Conservation (phyloP, 2,888 invertebrate genomes). For the Liposcelis brunnea region DNA sequence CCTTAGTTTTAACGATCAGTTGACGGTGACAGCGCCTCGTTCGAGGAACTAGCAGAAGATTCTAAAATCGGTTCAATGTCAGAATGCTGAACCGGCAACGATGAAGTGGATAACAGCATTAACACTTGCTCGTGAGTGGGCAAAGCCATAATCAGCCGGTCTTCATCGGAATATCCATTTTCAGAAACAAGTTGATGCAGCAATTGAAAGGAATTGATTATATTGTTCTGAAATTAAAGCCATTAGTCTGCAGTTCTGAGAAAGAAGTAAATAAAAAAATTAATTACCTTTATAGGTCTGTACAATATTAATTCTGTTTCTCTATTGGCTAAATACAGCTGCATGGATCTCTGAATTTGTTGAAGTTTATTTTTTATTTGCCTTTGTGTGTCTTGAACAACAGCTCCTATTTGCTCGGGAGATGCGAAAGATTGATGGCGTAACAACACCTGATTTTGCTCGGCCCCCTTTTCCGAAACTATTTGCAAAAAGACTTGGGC, state of each 20-base stretch:
- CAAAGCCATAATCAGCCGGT: constrained; percentile 67
- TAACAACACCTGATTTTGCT: constrained; percentile 19
- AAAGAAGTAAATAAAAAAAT: too few relatives aligned
- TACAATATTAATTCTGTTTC: constrained; percentile 96
- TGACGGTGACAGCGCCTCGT: too few relatives aligned
- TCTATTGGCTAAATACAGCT: constrained; percentile 84
- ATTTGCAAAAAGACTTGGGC: constrained; percentile 10
- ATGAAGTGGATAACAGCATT: constrained; percentile 67
- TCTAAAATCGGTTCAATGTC: too few relatives aligned
- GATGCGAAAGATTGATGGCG: constrained; percentile 44
- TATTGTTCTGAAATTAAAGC: background rate
- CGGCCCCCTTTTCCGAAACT: too few relatives aligned
- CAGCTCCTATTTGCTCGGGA: constrained; percentile 51
- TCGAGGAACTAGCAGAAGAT: too few relatives aligned
- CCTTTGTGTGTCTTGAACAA: constrained; percentile 60
- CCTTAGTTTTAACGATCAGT: too few relatives aligned
- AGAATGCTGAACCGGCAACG: constrained; percentile 27
- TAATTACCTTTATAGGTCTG: constrained; percentile 73
- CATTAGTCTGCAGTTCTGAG: background rate
- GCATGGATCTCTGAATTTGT: constrained; percentile 72
- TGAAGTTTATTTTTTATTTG: constrained; percentile 65
- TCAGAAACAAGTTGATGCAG: constrained; percentile 34
- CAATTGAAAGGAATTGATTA: background rate
- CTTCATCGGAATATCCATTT: constrained; percentile 65
- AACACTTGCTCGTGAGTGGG: constrained; percentile 88